phyloP scores from a whole-genome alignment of 2,888 invertebrate species.

The Patella caerulea region DNA sequence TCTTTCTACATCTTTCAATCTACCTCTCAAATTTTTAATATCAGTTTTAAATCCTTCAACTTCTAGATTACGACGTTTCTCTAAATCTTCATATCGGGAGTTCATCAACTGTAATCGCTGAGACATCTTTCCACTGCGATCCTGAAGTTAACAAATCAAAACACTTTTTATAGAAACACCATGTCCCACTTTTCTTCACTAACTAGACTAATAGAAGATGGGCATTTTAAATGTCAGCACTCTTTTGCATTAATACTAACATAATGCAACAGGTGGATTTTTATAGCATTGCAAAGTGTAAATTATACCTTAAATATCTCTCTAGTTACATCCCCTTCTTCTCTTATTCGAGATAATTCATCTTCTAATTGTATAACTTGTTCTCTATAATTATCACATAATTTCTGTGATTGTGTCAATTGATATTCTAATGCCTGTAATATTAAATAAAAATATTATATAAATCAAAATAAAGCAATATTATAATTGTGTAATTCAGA shows the following conservation, averaged over 20 bases:
- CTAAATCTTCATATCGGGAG: slow-evolving; percentile 70
- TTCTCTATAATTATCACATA: slow-evolving; percentile 71
- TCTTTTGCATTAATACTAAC: too few species aligned
- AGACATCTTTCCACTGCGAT: slow-evolving; percentile 70
- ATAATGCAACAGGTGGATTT: too few species aligned
- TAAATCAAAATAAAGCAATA: background rate
- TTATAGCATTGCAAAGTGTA: too few species aligned
- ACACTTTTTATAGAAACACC: background rate
- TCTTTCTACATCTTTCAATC: slow-evolving; percentile 71
- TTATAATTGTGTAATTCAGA: too few species aligned
- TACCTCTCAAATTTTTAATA: slow-evolving; percentile 68
- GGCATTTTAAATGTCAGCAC: too few species aligned
- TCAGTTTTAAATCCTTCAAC: slow-evolving; percentile 73
- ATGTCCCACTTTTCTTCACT: too few species aligned
- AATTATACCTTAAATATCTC: slow-evolving; percentile 68
- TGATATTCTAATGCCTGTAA: slow-evolving; percentile 65
- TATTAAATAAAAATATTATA: slow-evolving; percentile 3
- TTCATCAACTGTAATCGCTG: slow-evolving; percentile 70
- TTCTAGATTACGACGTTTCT: slow-evolving; percentile 70
- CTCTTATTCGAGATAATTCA: slow-evolving; percentile 66
- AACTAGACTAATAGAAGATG: too few species aligned
- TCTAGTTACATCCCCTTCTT: slow-evolving; percentile 70
- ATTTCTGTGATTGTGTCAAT: slow-evolving; percentile 66
- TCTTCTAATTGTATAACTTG: slow-evolving; percentile 71
- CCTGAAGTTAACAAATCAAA: slow-evolving; percentile 48